These are phyloP conservation scores for Dendrophyllia cribrosa DNA, from an alignment of 64 coral and sea anemone species.

Conservation along the genomic window DNA sequence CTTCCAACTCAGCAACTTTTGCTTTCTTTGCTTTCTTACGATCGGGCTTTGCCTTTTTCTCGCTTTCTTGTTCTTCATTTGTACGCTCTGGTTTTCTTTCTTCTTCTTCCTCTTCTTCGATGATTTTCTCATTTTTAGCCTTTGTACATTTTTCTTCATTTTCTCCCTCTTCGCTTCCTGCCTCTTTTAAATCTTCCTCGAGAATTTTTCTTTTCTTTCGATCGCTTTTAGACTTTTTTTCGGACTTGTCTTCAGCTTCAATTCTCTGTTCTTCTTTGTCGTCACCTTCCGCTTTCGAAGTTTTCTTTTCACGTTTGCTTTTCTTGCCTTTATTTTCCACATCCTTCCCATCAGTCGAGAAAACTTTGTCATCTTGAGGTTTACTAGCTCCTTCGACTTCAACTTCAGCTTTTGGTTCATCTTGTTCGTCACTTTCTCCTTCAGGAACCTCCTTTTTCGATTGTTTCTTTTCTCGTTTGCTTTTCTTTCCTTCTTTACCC, in stretches of 20 bases:
- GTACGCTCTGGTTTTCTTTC: background rate
- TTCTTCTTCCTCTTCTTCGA: background rate
- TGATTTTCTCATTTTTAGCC: background rate
- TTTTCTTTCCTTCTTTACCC: slow-evolving; percentile 5
- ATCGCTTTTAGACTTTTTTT: background rate
- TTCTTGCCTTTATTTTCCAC: slow-evolving; percentile 9
- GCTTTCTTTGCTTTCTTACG: background rate
- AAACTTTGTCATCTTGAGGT: background rate
- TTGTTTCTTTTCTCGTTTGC: slow-evolving; percentile 36
- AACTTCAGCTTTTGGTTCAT: background rate
- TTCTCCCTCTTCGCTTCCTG: background rate
- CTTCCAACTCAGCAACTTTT: no score
- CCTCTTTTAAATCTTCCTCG: background rate
- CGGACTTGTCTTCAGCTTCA: background rate
- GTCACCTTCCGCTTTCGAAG: background rate
- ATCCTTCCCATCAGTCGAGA: background rate
- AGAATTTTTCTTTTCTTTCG: slow-evolving; percentile 37
- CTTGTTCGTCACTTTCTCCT: background rate
- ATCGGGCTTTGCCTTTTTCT: slow-evolving; percentile 3
- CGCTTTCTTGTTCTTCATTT: background rate
- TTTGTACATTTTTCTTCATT: background rate
- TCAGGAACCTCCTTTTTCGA: background rate
- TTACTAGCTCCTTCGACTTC: background rate
- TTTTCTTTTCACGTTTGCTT: slow-evolving; percentile 22
- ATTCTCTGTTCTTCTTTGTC: background rate